Conservation (phyloP, 1,140 invertebrate genomes). For the Mya arenaria region DNA sequence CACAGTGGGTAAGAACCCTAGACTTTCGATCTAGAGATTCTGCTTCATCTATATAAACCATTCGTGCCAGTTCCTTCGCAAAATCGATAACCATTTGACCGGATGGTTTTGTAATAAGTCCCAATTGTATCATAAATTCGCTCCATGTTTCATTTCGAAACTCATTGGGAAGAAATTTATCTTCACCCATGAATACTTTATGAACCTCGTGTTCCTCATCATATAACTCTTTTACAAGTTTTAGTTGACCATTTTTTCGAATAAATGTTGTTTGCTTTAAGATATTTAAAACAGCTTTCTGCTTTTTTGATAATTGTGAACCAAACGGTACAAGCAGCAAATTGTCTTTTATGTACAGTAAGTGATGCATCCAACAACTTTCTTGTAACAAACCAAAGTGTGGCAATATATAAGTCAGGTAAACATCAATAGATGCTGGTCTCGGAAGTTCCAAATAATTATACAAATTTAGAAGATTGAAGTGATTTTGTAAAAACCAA, state of each 20-base stretch:
- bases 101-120: constrained; percentile 6
- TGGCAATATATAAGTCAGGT: background rate
- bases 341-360: background rate
- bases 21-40: background rate
- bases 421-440: background rate
- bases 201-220: background rate
- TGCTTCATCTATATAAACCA: background rate
- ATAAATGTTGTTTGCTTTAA: constrained; percentile 11
- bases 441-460: background rate
- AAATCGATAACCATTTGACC: constrained; percentile 20
- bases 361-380: background rate
- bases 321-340: background rate
- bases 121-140: constrained; percentile 8
- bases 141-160: background rate
- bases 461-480: background rate
- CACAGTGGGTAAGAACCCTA: background rate
- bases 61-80: constrained; percentile 1
- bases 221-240: background rate
- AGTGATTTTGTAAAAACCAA: background rate
- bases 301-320: background rate
- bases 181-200: background rate
- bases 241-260: background rate
- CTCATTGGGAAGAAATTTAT: constrained; percentile 1
- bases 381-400: background rate
- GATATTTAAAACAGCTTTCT: background rate